Percentiles rank a stretch among this genome's conserved stretches.
These are phyloP conservation scores for Chiloscyllium plagiosum DNA, from an alignment of 2,113 vertebrate genomes.

Conservation along the genomic window DNA sequence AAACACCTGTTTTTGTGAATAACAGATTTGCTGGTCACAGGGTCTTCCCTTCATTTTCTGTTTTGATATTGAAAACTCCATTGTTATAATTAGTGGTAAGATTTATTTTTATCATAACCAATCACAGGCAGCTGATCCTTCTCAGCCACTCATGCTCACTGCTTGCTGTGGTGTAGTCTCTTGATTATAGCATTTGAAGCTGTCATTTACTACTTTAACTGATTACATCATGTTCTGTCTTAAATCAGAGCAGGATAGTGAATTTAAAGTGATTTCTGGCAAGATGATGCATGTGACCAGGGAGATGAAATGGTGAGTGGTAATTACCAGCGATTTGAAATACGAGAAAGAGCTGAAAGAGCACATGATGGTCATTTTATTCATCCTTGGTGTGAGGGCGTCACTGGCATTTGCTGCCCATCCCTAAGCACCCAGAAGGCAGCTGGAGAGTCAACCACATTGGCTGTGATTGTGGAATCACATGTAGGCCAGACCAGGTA, in stretches of 20 bases:
- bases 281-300: background rate
- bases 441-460: too few relatives aligned
- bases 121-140: background rate
- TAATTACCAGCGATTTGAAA: background rate
- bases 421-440: too few relatives aligned
- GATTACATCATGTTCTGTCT: background rate
- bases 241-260: background rate
- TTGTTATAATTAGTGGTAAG: background rate
- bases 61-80: background rate
- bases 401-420: too few relatives aligned
- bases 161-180: background rate
- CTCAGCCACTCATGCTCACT: background rate
- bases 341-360: background rate
- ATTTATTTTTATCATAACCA: background rate
- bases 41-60: background rate
- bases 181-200: background rate
- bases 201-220: background rate
- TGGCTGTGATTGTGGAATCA: too few relatives aligned
- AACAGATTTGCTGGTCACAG: background rate
- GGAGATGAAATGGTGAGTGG: background rate
- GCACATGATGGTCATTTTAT: too few relatives aligned
- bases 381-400: too few relatives aligned
- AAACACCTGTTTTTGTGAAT: background rate
- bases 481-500: too few relatives aligned
- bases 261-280: background rate